A percentile compares a stretch with the other conserved stretches of the same genome.
phyloP scores from a whole-genome alignment of 2,797 vertebrate genomes.

The Hipposideros larvatus region DNA sequence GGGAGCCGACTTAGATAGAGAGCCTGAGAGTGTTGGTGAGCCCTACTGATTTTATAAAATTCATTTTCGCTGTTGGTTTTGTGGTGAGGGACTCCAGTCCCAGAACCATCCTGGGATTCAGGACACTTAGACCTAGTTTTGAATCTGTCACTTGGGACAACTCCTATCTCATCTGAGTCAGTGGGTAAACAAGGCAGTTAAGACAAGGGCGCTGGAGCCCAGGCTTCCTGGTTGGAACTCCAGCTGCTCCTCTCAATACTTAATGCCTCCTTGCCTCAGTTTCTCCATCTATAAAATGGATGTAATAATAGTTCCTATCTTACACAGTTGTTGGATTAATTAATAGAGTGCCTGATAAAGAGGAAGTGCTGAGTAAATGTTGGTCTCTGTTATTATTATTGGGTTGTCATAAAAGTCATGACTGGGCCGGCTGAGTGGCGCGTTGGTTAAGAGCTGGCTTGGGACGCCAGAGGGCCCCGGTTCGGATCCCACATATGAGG shows the following conservation, averaged over 20 bases:
- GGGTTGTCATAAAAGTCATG: no score
- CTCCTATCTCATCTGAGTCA: not conserved
- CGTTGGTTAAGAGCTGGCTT: no score
- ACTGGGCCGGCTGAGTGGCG: no score
- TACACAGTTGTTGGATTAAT: conserved; percentile 38
- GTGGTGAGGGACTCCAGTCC: not conserved
- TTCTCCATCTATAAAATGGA: not conserved
- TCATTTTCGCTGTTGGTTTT: conserved; percentile 45
- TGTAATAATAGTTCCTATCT: not conserved
- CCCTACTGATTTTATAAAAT: not conserved
- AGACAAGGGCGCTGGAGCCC: not conserved
- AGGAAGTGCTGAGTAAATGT: not conserved
- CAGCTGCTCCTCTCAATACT: not conserved
- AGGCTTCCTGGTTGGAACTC: not conserved
- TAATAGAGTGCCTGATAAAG: not conserved
- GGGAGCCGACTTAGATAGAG: not conserved
- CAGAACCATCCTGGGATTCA: not conserved
- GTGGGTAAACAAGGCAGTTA: not conserved
- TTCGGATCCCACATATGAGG: no score
- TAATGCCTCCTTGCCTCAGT: not conserved
- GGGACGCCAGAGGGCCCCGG: no score
- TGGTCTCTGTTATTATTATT: not conserved
- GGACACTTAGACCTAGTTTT: conserved; percentile 25
- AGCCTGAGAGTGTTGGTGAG: not conserved
- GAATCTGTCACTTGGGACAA: not conserved